phyloP scores from a whole-genome alignment of 2,797 vertebrate species.

The Sebastes vulpes region DNA sequence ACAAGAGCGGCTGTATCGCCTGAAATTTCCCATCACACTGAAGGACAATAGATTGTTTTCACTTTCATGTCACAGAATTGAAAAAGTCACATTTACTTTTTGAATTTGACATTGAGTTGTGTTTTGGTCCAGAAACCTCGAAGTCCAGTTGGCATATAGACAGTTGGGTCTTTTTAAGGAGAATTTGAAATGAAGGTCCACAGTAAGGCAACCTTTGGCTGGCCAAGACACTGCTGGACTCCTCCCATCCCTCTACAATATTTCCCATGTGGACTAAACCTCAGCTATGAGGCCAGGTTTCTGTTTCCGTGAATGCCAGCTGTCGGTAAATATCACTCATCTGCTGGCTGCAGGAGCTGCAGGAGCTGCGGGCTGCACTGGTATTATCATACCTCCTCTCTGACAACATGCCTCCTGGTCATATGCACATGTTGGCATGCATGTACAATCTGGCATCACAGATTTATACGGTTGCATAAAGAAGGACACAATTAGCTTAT shows the following conservation, averaged over 20 bases:
- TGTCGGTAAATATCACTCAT: constrained; percentile 33
- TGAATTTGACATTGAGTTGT: neutral
- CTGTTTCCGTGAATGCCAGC: constrained; percentile 46
- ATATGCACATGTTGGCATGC: neutral
- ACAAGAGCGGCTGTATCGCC: neutral
- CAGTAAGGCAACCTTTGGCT: constrained; percentile 23
- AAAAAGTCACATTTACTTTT: neutral
- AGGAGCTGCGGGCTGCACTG: neutral
- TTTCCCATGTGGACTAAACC: constrained; percentile 60
- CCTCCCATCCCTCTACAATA: neutral
- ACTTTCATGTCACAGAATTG: neutral
- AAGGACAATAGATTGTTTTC: constrained; percentile 17
- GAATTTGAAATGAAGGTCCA: constrained; percentile 21
- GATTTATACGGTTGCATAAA: neutral
- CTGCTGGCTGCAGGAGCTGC: neutral
- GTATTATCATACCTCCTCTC: neutral
- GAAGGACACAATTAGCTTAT: no score
- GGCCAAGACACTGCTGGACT: constrained; percentile 13
- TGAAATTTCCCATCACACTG: constrained; percentile 2
- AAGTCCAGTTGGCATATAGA: neutral
- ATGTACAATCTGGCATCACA: neutral
- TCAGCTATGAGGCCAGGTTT: constrained; percentile 33
- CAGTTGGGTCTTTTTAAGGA: constrained; percentile 2
- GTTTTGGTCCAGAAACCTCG: neutral
- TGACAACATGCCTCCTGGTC: neutral